Evolutionary conservation across 1,140 invertebrate species (phyloP), one percentile per base, ranked within the genome.

Genomic region (Drosophila lacertosa): DNA sequence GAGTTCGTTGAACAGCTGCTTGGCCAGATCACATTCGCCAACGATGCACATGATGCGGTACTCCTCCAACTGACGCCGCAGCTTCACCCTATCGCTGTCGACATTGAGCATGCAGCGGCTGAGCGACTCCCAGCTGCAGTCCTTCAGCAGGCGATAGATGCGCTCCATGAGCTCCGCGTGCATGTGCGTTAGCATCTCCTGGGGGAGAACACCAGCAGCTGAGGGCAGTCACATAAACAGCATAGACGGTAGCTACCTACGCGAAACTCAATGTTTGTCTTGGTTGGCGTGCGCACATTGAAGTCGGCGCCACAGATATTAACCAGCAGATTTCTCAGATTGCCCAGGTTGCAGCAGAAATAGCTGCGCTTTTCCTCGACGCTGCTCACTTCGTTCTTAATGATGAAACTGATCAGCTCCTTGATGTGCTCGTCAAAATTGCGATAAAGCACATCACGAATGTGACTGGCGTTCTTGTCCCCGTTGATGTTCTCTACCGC

Each of bases 171-270:
- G 58, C 44, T 82, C 74, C 32, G 72, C 64, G 37, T 82, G 70
- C 82, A 88, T 82, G 33, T 88, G 82, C 0, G 82, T 88, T 0
- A 88, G 35, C 82, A 88, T 88, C 37, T 82, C 74, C 82, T 88
- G 9, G 3, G 10, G 4, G 0, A 33, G 9, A 44, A 15, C 20
- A 29, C 0, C 10, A 7, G 0, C 18, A 2, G 22, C 16, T 10
- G 18, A 44, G 3, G 2, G 5, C 22, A 9, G 9, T 20, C 2
- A 9, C 2, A 33, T 3, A n/a, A 4, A 33, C 4, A 13, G n/a
- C 2, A n/a, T n/a, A n/a, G n/a, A n/a, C 24, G 9, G 5, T 1
- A n/a, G 22, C 13, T 0, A 67, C 82, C 26, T 53, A 89, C 82
- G 3, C 82, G 76, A 53, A 88, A 88, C 39, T 88, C 74, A 18